A percentile compares a stretch with the other conserved stretches of the same genome.
phyloP scores from a whole-genome alignment of 1,140 invertebrate genomes.

The Trypoxylus dichotomus region DNA sequence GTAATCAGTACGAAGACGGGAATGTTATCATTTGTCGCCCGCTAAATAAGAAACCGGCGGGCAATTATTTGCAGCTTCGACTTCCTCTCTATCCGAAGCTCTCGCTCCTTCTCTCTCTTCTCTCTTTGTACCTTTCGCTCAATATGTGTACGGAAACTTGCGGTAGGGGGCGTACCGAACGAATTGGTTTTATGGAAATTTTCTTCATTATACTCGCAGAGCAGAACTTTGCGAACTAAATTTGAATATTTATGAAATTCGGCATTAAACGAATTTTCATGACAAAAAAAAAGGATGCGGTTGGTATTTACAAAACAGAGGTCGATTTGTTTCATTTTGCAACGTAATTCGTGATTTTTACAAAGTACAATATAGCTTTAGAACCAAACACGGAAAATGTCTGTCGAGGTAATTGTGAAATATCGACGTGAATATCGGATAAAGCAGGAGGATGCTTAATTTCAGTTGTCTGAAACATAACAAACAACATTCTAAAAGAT shows the following conservation, averaged over 20 bases:
- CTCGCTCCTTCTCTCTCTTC: neutral
- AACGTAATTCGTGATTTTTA: neutral
- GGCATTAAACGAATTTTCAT: slow-evolving; percentile 9
- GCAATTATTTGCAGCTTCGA: slow-evolving; percentile 5
- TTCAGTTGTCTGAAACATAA: no score
- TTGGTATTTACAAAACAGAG: slow-evolving; percentile 11
- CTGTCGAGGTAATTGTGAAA: no score
- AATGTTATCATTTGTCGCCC: slow-evolving; percentile 21
- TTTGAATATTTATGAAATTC: slow-evolving; percentile 24
- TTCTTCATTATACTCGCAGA: slow-evolving; percentile 18
- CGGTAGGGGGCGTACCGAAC: neutral
- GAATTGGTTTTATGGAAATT: slow-evolving; percentile 25
- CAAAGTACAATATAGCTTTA: neutral
- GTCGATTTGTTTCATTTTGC: neutral
- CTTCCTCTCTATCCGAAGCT: neutral
- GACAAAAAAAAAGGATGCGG: neutral
- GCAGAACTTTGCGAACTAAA: slow-evolving; percentile 14
- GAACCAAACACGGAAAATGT: no score
- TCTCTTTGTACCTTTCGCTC: neutral
- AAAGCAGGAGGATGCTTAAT: no score
- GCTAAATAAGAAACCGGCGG: slow-evolving; percentile 11
- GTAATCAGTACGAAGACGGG: neutral
- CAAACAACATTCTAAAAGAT: no score
- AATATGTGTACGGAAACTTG: neutral
- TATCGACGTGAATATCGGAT: no score